Conservation (phyloP, 2,888 invertebrate species). For the Orthosia cruda region DNA sequence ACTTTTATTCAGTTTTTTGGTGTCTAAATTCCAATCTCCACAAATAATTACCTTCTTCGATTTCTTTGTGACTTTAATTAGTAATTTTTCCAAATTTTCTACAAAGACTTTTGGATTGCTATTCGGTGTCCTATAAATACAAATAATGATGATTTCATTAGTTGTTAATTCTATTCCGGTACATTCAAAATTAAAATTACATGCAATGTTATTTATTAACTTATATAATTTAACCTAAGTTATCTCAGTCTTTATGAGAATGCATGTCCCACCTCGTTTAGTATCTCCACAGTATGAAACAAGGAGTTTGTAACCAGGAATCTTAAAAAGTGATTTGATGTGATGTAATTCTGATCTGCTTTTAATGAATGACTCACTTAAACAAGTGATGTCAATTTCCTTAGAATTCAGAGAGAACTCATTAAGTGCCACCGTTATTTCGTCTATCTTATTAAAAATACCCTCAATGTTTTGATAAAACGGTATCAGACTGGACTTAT, state of each 20-base stretch:
- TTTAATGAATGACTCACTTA: slow-evolving; percentile 4
- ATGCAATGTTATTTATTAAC: neutral
- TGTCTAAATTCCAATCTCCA: neutral
- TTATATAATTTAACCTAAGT: neutral
- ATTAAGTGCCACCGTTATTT: no score
- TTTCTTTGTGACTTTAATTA: no score
- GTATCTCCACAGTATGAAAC: neutral
- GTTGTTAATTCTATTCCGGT: neutral
- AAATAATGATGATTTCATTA: neutral
- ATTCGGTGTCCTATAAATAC: neutral
- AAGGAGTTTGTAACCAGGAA: neutral
- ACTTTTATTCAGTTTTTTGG: neutral
- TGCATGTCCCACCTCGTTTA: slow-evolving; percentile 3
- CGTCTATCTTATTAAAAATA: no score
- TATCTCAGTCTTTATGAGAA: neutral
- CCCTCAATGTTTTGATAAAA: no score
- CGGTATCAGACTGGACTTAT: no score
- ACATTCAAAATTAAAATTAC: slow-evolving; percentile 12
- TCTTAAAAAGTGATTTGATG: slow-evolving; percentile 7
- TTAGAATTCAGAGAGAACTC: neutral
- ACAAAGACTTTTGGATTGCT: no score
- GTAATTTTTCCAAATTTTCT: no score
- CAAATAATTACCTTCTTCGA: no score
- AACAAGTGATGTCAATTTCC: neutral
- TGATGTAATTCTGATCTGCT: neutral